Evolutionary conservation across 2,888 invertebrate genomes (phyloP), one percentile per base, ranked within the genome.

Genomic region (Drosophila melanosoma): DNA sequence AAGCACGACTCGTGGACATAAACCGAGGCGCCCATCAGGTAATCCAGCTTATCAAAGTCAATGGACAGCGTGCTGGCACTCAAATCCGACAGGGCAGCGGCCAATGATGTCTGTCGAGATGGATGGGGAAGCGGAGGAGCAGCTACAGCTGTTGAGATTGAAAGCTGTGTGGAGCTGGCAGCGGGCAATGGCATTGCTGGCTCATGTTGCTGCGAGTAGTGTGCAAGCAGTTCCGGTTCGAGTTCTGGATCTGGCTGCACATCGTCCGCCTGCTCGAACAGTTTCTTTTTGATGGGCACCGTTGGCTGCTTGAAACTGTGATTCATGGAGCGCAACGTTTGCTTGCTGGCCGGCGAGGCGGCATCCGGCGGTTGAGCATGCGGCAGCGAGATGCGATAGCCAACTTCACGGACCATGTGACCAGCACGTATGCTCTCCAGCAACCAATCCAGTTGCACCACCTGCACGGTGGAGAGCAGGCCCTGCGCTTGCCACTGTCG

Each of bases 371-470:
- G n/a, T 7, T 91, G 91, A 1, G 56, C 62, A 17, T 83, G 85
- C 0, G 91, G 91, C 45, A 93, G 74, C 26, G 92, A 84, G 42
- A 92, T 89, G 11, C 91, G 88, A 86, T 81, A 93, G 0, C 88
- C 76, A 49, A 92, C 91, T 62, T 92, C 91, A 33, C 94, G 94
- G 0, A 95, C 95, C 2, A 95, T 94, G 36, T 93, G 93, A 53
- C 94, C 94, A 5, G 93, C 93, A 77, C 94, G 94, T 17, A 97
- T 95, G 84, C 97, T 96, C 71, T 95, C 95, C 17, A 96, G 91
- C 42, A 98, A 92, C 98, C 98, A 98, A 26, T 95, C 94, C 33
- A 96, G 91, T 23, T 94, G 94, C 5, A 98, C 95, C 48, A 96
- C 93, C 60, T 91, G 89, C 4, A 87, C 86, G 4, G 79, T 86